Evolutionary conservation across 2,113 vertebrate genomes (phyloP).

Genomic region (Gnathonemus echidnorhynchus): DNA sequence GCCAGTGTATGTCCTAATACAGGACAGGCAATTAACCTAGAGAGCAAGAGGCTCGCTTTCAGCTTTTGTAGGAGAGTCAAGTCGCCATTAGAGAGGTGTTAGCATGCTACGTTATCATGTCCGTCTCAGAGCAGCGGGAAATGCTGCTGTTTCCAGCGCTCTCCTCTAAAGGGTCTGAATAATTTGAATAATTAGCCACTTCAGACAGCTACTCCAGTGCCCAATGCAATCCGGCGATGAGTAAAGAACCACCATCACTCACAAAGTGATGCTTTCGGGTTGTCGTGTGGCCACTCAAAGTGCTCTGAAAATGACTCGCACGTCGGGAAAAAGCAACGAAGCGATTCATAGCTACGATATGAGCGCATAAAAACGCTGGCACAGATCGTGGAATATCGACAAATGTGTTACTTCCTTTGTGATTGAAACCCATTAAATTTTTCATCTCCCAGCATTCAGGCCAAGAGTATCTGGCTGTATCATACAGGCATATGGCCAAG

Average conservation of each 20-base stretch:
- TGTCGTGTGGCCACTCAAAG: not conserved
- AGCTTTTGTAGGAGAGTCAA: not conserved
- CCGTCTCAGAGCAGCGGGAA: not conserved
- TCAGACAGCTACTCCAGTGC: not conserved
- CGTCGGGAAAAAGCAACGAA: no score
- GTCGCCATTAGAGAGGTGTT: slow-evolving; percentile 10
- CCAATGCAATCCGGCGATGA: not conserved
- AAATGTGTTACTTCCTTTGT: not conserved
- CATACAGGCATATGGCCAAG: not conserved
- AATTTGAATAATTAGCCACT: slow-evolving; percentile 14
- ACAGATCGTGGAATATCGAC: not conserved
- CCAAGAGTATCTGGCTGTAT: not conserved
- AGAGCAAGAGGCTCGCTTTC: slow-evolving; percentile 13
- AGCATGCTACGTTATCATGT: not conserved
- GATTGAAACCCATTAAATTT: not conserved
- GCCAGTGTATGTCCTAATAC: slow-evolving; percentile 26
- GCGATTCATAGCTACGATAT: not conserved
- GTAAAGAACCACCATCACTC: not conserved
- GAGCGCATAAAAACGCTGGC: not conserved
- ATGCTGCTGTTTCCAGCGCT: not conserved
- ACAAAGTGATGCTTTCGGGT: not conserved
- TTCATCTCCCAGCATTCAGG: slow-evolving; percentile 1
- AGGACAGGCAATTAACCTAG: slow-evolving; percentile 33
- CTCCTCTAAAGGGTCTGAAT: not conserved
- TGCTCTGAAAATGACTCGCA: not conserved